Conservation (phyloP, 1,140 invertebrate species). For the Aricia agestis region DNA sequence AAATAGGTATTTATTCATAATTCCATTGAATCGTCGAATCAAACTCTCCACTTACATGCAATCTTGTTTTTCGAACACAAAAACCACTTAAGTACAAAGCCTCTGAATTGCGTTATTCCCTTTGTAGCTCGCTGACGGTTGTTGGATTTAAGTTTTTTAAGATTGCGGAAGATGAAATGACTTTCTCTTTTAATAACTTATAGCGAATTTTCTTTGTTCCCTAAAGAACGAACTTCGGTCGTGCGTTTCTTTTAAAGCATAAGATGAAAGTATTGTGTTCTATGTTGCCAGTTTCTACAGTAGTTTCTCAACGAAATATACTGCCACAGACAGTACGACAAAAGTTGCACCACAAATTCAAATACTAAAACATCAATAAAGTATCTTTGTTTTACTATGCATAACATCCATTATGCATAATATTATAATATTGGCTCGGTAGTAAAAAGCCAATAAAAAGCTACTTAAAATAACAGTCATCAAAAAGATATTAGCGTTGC, state of each 20-base stretch:
- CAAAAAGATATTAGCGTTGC: constrained; percentile 19
- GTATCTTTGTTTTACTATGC: no score
- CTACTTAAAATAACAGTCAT: background rate
- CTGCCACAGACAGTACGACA: no score
- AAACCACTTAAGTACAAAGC: constrained; percentile 10
- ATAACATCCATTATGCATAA: no score
- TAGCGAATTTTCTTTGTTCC: constrained; percentile 2
- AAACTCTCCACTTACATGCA: constrained; percentile 9
- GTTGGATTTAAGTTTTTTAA: constrained; percentile 15
- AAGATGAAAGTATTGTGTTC: background rate
- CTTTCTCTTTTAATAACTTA: constrained; percentile 12
- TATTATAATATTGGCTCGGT: no score
- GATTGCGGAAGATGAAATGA: constrained; percentile 12
- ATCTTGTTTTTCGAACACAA: constrained; percentile 13
- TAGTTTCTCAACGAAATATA: background rate
- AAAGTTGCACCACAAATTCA: no score
- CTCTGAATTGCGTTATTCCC: constrained; percentile 8
- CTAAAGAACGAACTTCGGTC: background rate
- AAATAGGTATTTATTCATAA: background rate
- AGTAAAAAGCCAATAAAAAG: background rate
- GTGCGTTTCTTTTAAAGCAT: background rate
- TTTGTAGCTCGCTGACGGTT: constrained; percentile 8
- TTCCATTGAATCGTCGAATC: background rate
- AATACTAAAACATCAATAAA: no score
- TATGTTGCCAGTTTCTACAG: background rate